Conservation (phyloP, 2,113 vertebrate genomes). For the Ptilorrhoa leucosticta region DNA sequence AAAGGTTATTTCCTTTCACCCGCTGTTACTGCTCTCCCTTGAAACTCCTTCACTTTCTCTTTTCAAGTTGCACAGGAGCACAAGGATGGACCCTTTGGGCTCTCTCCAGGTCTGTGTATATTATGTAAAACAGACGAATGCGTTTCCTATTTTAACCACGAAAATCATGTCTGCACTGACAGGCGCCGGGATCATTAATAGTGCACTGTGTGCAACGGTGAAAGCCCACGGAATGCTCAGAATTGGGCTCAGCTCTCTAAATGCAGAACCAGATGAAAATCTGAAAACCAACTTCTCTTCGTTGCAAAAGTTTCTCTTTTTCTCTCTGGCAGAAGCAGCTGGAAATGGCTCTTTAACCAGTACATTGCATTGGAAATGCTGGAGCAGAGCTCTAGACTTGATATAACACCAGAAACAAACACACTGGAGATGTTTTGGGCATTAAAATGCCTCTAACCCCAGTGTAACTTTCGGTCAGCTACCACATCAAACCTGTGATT, state of each 20-base stretch:
- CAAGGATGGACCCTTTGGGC: not conserved
- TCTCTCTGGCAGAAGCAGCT: not conserved
- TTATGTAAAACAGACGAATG: slow-evolving; percentile 16
- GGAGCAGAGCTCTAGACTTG: not conserved
- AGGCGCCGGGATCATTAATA: not conserved
- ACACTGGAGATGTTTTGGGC: not conserved
- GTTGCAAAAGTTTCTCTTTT: not conserved
- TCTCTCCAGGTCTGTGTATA: slow-evolving; percentile 20
- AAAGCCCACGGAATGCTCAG: not conserved
- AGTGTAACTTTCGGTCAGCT: not conserved
- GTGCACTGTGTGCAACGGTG: not conserved
- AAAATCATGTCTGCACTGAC: not conserved
- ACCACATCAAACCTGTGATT: not conserved
- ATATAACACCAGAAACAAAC: not conserved
- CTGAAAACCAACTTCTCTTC: slow-evolving; percentile 47
- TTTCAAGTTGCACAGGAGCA: not conserved
- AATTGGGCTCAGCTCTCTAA: not conserved
- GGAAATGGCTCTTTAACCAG: slow-evolving; percentile 29
- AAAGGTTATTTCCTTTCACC: not conserved
- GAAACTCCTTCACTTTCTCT: slow-evolving; percentile 1
- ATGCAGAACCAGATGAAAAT: slow-evolving; percentile 24
- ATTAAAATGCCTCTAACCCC: not conserved
- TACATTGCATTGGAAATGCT: not conserved
- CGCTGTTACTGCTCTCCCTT: not conserved
- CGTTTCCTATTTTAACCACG: slow-evolving; percentile 21